Percentiles rank a stretch among this genome's conserved stretches.
phyloP scores from a whole-genome alignment of 2,113 vertebrate genomes.

The Ctenomys sociabilis region DNA sequence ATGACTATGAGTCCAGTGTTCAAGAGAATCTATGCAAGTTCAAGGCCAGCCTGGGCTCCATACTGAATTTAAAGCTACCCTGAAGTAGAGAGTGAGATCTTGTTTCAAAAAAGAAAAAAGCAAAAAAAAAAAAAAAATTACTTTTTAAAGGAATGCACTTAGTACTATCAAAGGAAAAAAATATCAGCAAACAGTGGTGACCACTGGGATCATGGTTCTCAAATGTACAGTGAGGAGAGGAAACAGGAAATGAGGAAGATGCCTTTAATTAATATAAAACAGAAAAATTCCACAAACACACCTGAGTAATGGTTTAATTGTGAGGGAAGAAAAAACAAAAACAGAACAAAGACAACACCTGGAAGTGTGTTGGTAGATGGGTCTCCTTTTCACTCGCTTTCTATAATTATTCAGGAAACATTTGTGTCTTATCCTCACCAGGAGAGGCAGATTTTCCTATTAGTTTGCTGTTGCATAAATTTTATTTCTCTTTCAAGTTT shows the following conservation, averaged over 20 bases:
- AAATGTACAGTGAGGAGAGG: not conserved
- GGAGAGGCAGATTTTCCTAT: not conserved
- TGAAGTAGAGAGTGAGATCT: not conserved
- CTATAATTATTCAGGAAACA: not conserved
- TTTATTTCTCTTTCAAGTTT: conserved; percentile 2
- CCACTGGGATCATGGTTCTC: not conserved
- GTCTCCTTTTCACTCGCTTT: not conserved
- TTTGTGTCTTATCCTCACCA: not conserved
- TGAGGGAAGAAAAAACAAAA: not conserved
- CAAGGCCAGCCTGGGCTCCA: not conserved
- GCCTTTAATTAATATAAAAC: not conserved
- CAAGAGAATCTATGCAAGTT: not conserved
- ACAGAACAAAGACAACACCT: not conserved
- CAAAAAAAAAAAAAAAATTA: not conserved
- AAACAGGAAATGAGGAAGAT: not conserved
- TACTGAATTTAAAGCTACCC: not conserved
- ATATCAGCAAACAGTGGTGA: not conserved
- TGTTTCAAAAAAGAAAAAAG: not conserved
- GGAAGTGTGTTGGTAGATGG: not conserved
- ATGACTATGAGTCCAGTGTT: not conserved
- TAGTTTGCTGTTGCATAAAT: not conserved
- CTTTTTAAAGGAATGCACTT: conserved; percentile 25
- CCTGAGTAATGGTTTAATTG: not conserved
- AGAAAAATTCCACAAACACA: not conserved
- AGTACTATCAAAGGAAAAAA: not conserved